phyloP scores from a whole-genome alignment of 2,113 vertebrate genomes.

The Heterotilapia buettikoferi region DNA sequence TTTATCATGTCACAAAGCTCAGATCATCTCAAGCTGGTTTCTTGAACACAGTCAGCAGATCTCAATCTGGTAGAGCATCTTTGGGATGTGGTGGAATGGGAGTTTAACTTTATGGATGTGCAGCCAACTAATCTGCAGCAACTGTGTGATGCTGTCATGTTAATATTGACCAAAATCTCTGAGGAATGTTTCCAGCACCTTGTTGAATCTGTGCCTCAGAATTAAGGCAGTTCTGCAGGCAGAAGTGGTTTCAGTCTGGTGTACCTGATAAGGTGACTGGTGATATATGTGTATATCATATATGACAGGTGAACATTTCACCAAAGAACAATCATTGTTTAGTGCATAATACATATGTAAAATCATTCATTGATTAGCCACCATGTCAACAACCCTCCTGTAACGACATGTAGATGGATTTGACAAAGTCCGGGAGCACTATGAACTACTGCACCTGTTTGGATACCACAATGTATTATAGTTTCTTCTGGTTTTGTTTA shows the following conservation, averaged over 20 bases:
- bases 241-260: background rate
- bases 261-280: background rate
- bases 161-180: background rate
- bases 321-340: background rate
- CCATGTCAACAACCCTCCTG: background rate
- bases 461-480: background rate
- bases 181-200: background rate
- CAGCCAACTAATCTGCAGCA: background rate
- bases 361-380: background rate
- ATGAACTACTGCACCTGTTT: background rate
- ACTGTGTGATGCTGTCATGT: background rate
- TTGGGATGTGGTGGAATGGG: background rate
- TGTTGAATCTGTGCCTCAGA: background rate
- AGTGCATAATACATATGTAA: background rate
- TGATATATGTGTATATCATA: background rate
- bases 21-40: background rate
- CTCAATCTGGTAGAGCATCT: background rate
- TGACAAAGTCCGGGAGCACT: background rate
- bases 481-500: background rate
- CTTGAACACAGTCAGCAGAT: background rate
- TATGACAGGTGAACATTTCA: background rate
- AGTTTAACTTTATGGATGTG: background rate
- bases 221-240: background rate
- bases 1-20: background rate
- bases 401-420: background rate